A percentile compares a stretch with the other conserved stretches of the same genome.
These are phyloP conservation scores for Leptocoma aspasia DNA, from an alignment of 2,113 vertebrate genomes.

Conservation along the genomic window DNA sequence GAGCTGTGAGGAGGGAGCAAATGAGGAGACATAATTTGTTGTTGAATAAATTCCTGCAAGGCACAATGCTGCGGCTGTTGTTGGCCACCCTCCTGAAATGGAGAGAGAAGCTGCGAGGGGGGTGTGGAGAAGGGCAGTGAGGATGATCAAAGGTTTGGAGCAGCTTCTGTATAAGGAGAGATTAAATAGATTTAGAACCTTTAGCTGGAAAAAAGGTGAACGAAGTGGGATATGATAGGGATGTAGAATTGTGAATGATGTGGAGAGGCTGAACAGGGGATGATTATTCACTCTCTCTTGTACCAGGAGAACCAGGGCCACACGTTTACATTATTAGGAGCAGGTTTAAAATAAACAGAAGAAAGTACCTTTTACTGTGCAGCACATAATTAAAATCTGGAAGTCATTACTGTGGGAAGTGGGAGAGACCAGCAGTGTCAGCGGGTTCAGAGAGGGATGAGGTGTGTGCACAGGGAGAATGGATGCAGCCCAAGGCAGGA, in stretches of 20 bases:
- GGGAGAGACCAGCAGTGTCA: background rate
- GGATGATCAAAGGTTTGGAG: slow-evolving; percentile 48
- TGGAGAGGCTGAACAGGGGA: background rate
- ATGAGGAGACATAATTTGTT: background rate
- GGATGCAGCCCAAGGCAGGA: background rate
- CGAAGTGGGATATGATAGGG: background rate
- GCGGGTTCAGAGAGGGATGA: background rate
- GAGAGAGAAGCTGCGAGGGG: background rate
- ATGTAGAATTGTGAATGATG: slow-evolving; percentile 9
- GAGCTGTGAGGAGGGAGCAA: background rate
- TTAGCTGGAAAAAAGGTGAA: slow-evolving; percentile 27
- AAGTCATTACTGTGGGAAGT: background rate
- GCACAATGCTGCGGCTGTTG: background rate
- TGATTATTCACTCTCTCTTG: slow-evolving; percentile 20
- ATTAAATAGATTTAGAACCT: slow-evolving; percentile 56
- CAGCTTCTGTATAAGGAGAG: slow-evolving; percentile 29
- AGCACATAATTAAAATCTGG: slow-evolving; percentile 51
- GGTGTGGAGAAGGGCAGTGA: background rate
- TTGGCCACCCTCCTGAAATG: background rate
- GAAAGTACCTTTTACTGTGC: slow-evolving; percentile 29
- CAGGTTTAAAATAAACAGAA: slow-evolving; percentile 52
- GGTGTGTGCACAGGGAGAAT: background rate
- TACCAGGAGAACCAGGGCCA: background rate
- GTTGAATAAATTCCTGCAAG: background rate
- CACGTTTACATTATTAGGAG: slow-evolving; percentile 6